Conservation (phyloP, 2,888 invertebrate genomes). For the Digitonthophagus gazella region DNA sequence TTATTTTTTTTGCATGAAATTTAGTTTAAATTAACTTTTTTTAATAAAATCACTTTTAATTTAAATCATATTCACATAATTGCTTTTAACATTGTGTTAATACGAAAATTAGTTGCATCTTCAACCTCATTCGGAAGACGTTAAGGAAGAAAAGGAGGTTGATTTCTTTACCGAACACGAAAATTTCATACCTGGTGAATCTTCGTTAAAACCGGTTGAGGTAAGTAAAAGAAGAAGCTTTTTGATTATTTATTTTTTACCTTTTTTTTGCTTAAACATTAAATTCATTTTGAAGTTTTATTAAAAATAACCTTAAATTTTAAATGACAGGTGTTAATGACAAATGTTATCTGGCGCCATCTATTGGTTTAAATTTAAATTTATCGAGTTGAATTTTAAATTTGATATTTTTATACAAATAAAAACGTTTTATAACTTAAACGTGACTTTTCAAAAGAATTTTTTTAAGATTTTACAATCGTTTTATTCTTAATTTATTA, state of each 20-base stretch:
- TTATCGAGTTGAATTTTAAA: too few relatives aligned
- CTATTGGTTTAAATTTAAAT: too few relatives aligned
- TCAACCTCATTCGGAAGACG: constrained; percentile 62
- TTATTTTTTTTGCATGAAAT: constrained; percentile 8
- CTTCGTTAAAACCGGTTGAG: not conserved
- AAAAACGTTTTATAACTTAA: too few relatives aligned
- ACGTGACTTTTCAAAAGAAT: too few relatives aligned
- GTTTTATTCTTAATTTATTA: too few relatives aligned
- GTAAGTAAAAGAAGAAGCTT: constrained; percentile 34
- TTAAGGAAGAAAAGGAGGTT: constrained; percentile 68
- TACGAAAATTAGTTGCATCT: constrained; percentile 63
- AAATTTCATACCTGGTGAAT: constrained; percentile 36
- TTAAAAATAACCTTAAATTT: not conserved
- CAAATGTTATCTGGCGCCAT: too few relatives aligned
- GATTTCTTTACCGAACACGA: constrained; percentile 91
- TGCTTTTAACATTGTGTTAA: constrained; percentile 18
- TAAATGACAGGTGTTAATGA: too few relatives aligned
- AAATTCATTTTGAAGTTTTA: too few relatives aligned
- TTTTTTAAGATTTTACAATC: too few relatives aligned
- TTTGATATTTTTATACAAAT: too few relatives aligned
- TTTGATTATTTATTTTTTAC: not conserved
- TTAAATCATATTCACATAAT: too few relatives aligned
- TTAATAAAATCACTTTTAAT: not conserved
- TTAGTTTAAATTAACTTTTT: not conserved
- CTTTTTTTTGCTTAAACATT: not conserved